Evolutionary conservation across 2,113 vertebrate species (phyloP), one percentile per base, ranked within the genome.

Genomic region (Coryphaenoides rupestris): DNA sequence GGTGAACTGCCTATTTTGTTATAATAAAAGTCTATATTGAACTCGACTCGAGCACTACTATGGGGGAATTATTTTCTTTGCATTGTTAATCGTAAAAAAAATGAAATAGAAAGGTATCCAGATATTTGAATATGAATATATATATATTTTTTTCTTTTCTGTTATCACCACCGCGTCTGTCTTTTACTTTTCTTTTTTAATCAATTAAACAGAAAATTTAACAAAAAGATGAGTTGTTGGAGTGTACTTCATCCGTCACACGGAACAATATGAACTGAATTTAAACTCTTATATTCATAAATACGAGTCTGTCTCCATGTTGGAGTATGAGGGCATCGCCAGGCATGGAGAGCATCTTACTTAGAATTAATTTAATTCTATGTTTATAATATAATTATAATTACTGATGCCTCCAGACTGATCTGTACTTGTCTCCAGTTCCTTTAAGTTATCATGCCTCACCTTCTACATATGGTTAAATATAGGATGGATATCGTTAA

Each of bases 1-100:
- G 90, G 90, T 95, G 94, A 90, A 96, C 93, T 96, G 95, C 94
- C 94, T 99, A 99, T 98, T 99, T 99, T 99, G 93, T 96, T 96
- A 99, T 95, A 95, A 95, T 92, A 91, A 93, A 92, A 91, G 90
- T 93, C 87, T 94, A 94, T 95, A 95, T 95, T 94, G 92, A 95
- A 93, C 89, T 93, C 93, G 92, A 92, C 92, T 92, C 94, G 89
- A 94, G 92, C 89, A 93, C 89, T 93, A 92, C 92, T 93, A 90
- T 91, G 93, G 90, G 90, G 92, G 90, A 93, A 90, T 95, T 94
- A 91, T 95, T 95, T 95, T 95, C 91, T 94, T 93, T 92, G 92
- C 90, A 91, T 94, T 90, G 84, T 91, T 91, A 92, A 91, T 76
- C 88, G 90, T 91, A 90, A 89, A 90, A 78, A 69, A 87, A 59